These are phyloP conservation scores for Dicentrarchus labrax DNA, from an alignment of 2,113 vertebrate species.

Conservation along the genomic window DNA sequence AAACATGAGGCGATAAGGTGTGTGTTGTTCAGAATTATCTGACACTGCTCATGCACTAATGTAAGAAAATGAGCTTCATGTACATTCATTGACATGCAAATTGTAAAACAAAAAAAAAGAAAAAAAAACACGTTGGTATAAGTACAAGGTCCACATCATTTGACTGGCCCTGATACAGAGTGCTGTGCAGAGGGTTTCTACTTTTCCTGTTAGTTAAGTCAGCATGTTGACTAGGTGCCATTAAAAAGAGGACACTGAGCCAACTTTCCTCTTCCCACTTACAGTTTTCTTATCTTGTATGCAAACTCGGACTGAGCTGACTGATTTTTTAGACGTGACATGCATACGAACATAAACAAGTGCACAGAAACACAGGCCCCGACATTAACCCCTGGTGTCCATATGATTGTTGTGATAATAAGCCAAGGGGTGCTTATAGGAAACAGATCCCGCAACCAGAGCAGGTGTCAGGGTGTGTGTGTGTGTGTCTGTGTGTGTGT, in stretches of 20 bases:
- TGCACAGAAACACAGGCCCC: not conserved
- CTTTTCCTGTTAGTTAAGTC: not conserved
- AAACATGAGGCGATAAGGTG: conserved; percentile 5
- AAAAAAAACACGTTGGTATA: too few relatives aligned
- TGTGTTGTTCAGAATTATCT: not conserved
- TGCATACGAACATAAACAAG: not conserved
- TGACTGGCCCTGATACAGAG: too few relatives aligned
- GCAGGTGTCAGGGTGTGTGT: conserved; percentile 44
- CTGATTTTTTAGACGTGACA: not conserved
- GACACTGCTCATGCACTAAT: not conserved
- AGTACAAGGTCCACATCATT: too few relatives aligned
- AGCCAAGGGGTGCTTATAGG: conserved; percentile 37
- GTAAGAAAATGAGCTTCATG: conserved; percentile 2
- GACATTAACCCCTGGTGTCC: conserved; percentile 9
- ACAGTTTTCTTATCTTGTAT: not conserved
- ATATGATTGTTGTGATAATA: conserved; percentile 63
- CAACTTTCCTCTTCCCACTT: not conserved
- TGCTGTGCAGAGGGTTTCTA: not conserved
- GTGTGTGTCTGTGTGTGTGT: conserved; percentile 19
- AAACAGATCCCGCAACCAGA: conserved; percentile 62
- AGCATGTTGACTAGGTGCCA: not conserved
- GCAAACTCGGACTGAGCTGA: not conserved
- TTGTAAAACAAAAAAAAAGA: not conserved
- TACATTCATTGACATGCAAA: not conserved
- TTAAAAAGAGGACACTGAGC: not conserved